A percentile compares a stretch with the other conserved stretches of the same genome.
These are phyloP conservation scores for Petaurus breviceps DNA, from an alignment of 2,113 vertebrate species.

Conservation along the genomic window DNA sequence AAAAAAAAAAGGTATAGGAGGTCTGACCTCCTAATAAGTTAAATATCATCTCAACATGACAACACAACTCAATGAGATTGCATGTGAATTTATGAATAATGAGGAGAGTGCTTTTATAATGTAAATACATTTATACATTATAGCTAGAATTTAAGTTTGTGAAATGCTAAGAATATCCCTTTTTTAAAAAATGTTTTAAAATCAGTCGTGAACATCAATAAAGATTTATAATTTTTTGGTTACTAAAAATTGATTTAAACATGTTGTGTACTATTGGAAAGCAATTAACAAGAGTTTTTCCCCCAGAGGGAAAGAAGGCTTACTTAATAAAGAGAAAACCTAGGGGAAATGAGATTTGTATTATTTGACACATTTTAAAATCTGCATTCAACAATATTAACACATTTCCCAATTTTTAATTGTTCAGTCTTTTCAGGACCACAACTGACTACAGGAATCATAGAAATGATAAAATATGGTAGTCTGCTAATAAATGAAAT, in stretches of 20 bases:
- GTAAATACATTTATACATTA: background rate
- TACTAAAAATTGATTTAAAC: background rate
- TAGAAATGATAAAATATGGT: background rate
- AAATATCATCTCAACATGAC: background rate
- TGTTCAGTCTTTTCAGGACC: background rate
- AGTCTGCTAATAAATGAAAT: background rate
- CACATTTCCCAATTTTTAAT: background rate
- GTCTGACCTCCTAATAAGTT: background rate
- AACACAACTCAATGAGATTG: background rate
- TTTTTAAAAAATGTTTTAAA: background rate
- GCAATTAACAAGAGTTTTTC: background rate
- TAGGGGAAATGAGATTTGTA: background rate
- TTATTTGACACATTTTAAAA: background rate
- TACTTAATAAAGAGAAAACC: background rate
- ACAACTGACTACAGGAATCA: background rate
- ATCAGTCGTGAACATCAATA: background rate
- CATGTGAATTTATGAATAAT: background rate
- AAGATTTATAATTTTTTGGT: background rate
- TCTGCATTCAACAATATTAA: background rate
- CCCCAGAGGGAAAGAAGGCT: background rate
- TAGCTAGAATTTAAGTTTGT: background rate
- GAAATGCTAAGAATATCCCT: background rate
- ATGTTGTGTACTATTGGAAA: background rate
- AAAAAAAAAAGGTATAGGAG: background rate
- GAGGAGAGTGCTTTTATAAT: background rate